phyloP scores from a whole-genome alignment of 2,888 invertebrate species.

The Ormyrus labotus region DNA sequence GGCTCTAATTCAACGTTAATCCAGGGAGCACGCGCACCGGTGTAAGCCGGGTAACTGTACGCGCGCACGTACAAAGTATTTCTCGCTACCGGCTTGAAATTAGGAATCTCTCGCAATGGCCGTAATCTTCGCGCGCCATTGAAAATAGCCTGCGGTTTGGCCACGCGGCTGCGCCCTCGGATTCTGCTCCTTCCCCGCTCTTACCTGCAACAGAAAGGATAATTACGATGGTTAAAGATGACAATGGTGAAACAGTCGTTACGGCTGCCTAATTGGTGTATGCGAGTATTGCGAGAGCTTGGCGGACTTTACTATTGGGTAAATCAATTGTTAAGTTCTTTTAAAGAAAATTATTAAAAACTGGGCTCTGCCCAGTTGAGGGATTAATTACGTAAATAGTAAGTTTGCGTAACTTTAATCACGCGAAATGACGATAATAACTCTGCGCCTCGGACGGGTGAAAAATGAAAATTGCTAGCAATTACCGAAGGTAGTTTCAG shows the following conservation, averaged over 20 bases:
- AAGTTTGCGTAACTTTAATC: no score
- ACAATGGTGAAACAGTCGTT: constrained; percentile 53
- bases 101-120: constrained; percentile 36
- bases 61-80: constrained; percentile 5
- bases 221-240: constrained; percentile 50
- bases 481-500: no score
- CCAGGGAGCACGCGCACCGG: constrained; percentile 1
- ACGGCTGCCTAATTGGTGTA: constrained; percentile 37
- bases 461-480: no score
- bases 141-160: constrained; percentile 41
- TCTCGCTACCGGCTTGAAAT: constrained; percentile 35
- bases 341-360: no score
- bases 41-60: background rate
- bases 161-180: constrained; percentile 1
- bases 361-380: no score
- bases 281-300: background rate
- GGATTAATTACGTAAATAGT: no score
- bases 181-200: constrained; percentile 1
- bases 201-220: constrained; percentile 56
- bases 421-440: no score
- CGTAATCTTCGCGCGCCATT: constrained; percentile 33
- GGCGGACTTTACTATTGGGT: no score
- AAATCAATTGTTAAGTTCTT: no score
- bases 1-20: constrained; percentile 45
- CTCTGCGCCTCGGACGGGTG: no score